Percentiles rank a stretch among this genome's conserved stretches.
Conservation (phyloP, 1,140 invertebrate species). For the Rhyzopertha dominica region DNA sequence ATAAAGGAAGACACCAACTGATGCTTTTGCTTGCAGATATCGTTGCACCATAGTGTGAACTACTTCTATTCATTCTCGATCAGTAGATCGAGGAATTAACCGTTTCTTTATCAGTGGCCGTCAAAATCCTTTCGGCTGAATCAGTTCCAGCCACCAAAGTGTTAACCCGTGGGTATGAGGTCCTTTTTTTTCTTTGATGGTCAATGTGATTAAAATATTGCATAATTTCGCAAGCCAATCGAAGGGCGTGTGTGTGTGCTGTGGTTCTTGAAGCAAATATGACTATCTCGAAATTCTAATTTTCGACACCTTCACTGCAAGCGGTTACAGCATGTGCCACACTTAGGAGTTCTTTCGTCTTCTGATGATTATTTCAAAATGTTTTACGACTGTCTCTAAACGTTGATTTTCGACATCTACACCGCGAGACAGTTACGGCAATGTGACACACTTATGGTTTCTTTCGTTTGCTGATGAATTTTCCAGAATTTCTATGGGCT, state of each 20-base stretch:
- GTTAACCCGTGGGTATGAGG: conserved; percentile 89
- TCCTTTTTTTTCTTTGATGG: conserved; percentile 92
- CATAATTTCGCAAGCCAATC: conserved; percentile 96
- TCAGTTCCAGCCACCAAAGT: conserved; percentile 90
- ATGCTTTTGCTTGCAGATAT: conserved; percentile 77
- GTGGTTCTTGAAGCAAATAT: conserved; percentile 92
- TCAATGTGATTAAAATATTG: conserved; percentile 79
- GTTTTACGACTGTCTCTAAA: too few species aligned
- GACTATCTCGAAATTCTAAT: too few species aligned
- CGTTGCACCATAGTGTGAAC: conserved; percentile 84
- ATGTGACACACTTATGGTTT: too few species aligned
- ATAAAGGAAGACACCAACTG: too few species aligned
- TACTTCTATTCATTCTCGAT: conserved; percentile 99
- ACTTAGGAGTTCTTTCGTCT: too few species aligned
- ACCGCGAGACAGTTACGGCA: too few species aligned
- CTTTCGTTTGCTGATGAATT: too few species aligned
- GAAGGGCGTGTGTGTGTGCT: conserved; percentile 91
- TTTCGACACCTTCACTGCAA: too few species aligned
- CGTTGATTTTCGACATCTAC: too few species aligned
- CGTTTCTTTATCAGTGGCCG: conserved; percentile 84
- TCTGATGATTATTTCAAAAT: too few species aligned
- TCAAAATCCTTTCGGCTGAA: conserved; percentile 85
- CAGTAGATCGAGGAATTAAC: conserved; percentile 93
- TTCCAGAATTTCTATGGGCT: too few species aligned
- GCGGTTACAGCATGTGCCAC: too few species aligned